Base-by-base conservation (phyloP, 92 coral and sea anemone genomes). In the Plumapathes pennacea region DNA sequence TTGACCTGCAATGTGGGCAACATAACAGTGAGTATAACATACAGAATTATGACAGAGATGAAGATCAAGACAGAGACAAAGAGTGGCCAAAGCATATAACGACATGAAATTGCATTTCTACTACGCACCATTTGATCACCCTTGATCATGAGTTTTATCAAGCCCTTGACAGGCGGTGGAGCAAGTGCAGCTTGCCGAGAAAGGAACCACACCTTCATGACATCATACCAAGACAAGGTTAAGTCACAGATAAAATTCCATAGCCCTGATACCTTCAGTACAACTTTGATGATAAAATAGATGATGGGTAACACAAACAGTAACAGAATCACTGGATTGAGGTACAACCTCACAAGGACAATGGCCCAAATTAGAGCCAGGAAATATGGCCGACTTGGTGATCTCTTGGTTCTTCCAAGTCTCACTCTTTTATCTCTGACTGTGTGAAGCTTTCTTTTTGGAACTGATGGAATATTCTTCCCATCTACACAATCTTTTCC, bases 281-380 rank as follows among this genome's bases (percentile, higher is more conserved):
- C 52, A 24, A 63, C 51, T 50, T 94, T 94, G 15, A 94, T 38
- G 32, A 75, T 58, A 65, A 84, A 94, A 57, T 88, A 76, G 13
- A 62, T 80, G 23, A 89, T 43, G 17, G 99, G 99, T 58, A 94
- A 73, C 10, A 94, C 69, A 14, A 94, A 43, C 8, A 88, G 75
- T 67, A 87, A 71, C 33, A 94, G 52, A 32, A 84, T 51, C 89
- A 88, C 82, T 40, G 69, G 57, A 54, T 94, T 82, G 23, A 88
- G 82, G 81, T 85, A 75, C 3, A 94, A 72, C 34, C 96, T 76
- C 12, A 71, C 72, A 5, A 94, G 48, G 22, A 89, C 50, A 78
- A 94, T 94, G 20, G 80, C 96, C 99, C 99, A 94, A 54, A 88
- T 67, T 8, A 94, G 80, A 47, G 86, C 99, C 45, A 80, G 50